Base-by-base conservation (phyloP, 2,888 invertebrate genomes). In the Temnothorax ravouxi region DNA sequence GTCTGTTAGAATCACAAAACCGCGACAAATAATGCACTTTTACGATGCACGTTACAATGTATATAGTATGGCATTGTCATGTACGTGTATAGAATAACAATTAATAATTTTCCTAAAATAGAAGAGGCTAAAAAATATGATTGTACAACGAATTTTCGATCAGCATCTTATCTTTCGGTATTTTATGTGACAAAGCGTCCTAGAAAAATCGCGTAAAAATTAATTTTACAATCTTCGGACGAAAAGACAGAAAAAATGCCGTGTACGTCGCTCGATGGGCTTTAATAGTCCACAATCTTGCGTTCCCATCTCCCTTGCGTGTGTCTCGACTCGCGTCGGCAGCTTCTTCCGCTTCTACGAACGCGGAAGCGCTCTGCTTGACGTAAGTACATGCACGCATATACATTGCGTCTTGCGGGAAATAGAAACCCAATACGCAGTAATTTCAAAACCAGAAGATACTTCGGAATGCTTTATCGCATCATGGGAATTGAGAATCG, bases 391-490 rank as follows among this genome's bases (percentile, higher is more conserved):
- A n/a, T 62, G 52, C 44, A 13, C 15, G 44, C n/a, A 18, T 18
- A 11, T 54, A 41, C 64, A 21, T 69, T 34, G 34, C 61, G 18
- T 79, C 67, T 77, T 25, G 71, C 41, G 84, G 85, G 85, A 89
- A 89, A 88, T 72, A 81, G 89, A 85, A 86, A 89, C 84, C 83
- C 83, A 89, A 89, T 86, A 89, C 83, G 84, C 83, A 75, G 83
- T 82, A 88, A 85, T 83, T 80, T 80, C 77, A 75, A 29, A 59
- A 83, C 81, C 84, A 76, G 61, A 47, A 3, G 77, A 64, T 76
- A 66, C 66, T 67, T 62, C 1, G 11, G 47, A 21, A 61, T 86
- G 74, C 76, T 83, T 85, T 67, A 67, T 79, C 47, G 71, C 83
- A 61, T 61, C 77, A 67, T 81, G 71, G 34, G 52, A 87, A 69